Evolutionary conservation across 2,113 vertebrate species (phyloP).

Genomic region (Cnemophilus loriae): DNA sequence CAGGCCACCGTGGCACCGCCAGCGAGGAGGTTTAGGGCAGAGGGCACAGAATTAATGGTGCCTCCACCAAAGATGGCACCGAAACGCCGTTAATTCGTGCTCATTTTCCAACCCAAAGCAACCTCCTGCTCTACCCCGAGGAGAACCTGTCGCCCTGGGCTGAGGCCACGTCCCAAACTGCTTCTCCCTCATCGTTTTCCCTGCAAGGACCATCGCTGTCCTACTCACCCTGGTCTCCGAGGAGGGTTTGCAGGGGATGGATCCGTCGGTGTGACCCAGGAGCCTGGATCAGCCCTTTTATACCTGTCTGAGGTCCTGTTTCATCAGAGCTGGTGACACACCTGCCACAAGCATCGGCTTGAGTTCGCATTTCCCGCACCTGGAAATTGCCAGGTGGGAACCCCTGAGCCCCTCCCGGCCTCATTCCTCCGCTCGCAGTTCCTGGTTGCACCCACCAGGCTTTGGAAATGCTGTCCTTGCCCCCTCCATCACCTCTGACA

Average conservation of each 20-base stretch:
- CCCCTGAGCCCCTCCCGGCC: not conserved
- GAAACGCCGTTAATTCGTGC: fast-evolving
- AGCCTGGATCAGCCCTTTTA: not conserved
- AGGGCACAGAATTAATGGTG: fast-evolving
- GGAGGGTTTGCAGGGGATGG: not conserved
- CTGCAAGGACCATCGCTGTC: fast-evolving
- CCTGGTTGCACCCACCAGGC: not conserved
- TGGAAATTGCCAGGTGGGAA: conserved; percentile 21
- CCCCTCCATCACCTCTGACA: not conserved
- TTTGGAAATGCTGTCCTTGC: not conserved
- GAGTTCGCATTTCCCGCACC: not conserved
- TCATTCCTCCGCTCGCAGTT: not conserved
- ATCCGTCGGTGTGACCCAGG: fast-evolving
- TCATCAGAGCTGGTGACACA: conserved; percentile 8
- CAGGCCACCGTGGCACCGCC: not conserved
- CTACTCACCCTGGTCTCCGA: not conserved
- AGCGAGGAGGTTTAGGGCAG: not conserved
- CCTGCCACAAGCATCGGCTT: not conserved
- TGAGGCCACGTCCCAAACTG: fast-evolving
- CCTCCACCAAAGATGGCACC: too few relatives aligned
- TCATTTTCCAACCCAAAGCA: not conserved
- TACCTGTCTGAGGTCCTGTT: not conserved
- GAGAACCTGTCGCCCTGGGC: not conserved
- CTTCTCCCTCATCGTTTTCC: not conserved
- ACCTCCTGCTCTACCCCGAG: fast-evolving